Base-by-base conservation (phyloP, 2,888 invertebrate species). In the Elysia crispata region DNA sequence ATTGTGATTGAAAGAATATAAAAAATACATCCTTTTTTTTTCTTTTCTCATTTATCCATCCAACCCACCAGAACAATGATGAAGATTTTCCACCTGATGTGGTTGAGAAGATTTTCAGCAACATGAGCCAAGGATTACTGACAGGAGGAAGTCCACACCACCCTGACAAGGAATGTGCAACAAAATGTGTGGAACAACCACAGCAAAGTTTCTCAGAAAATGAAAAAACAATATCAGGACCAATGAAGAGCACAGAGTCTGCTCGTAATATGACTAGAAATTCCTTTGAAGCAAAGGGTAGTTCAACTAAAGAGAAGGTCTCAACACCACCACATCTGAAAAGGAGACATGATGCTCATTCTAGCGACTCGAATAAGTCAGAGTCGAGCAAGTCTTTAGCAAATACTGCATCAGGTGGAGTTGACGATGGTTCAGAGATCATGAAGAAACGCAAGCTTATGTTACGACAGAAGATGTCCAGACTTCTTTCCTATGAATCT, bases 401-500 rank as follows among this genome's bases (percentile, higher is more conserved):
- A 6, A 20, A 15, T 18, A 62, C 41, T 1, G 57, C 8, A 0
- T 28, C 41, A 0, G 25, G n/a, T 8, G 77, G 31, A 41, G 54
- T 60, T 30, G 18, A 62, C 18, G 28, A 0, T 15, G 41, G 31
- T 20, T 66, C 41, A 18, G 79, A 79, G 28, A 31, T 75, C 0
- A 23, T 75, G 69, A 78, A 81, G 54, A 81, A 83, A 50, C 81
- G 83, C n/a, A 76, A 81, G 23, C 79, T 79, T 11, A 25, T 82
- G 5, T 80, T 84, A 66, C 79, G 84, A 73, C 25, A 81, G 1
- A 88, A 86, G 80, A 84, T 87, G 77, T 79, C 86, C 0, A 83
- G 83, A 54, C 81, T 89, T 8, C 18, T 85, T 64, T 57, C 83
- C 0, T 89, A 87, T 72, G 86, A 85, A 0, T 83, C 84, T 11